These are phyloP conservation scores for Beroe ovata DNA, from an alignment of 37 sponge, comb jelly and placozoan genomes.

Conservation along the genomic window DNA sequence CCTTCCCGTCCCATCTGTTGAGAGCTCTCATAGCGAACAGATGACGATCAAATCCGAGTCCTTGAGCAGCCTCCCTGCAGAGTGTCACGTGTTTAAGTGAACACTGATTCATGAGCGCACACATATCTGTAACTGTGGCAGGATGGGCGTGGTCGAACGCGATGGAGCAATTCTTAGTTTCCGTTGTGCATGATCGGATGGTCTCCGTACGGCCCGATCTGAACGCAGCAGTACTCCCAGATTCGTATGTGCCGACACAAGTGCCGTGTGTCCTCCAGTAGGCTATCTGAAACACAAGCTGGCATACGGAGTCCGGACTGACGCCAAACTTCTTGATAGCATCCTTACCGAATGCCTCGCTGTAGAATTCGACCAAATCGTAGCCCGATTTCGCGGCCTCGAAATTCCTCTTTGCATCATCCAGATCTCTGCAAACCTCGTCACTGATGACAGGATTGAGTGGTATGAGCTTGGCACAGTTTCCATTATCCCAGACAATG, in stretches of 20 bases:
- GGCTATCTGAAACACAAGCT: constrained; percentile 87
- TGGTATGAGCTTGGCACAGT: neutral
- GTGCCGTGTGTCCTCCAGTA: constrained; percentile 78
- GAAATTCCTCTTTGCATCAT: constrained; percentile 69
- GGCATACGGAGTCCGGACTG: constrained; percentile 86
- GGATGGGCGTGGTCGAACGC: constrained; percentile 75
- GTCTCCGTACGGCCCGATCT: constrained; percentile 96
- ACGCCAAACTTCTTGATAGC: constrained; percentile 75
- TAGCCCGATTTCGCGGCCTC: constrained; percentile 67
- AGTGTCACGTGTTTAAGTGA: constrained; percentile 77
- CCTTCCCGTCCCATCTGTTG: constrained; percentile 66
- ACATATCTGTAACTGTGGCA: constrained; percentile 69
- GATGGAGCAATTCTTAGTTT: constrained; percentile 72
- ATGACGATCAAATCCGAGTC: constrained; percentile 94
- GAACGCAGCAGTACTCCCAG: constrained; percentile 93
- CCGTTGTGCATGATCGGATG: constrained; percentile 83
- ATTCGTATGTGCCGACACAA: constrained; percentile 87
- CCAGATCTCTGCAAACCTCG: constrained; percentile 69
- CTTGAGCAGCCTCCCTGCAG: constrained; percentile 77
- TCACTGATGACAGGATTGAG: constrained; percentile 73
- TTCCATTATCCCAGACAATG: neutral
- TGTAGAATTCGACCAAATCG: constrained; percentile 68
- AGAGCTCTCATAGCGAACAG: constrained; percentile 84
- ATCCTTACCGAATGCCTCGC: constrained; percentile 74
- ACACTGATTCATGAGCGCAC: constrained; percentile 70